Conservation (phyloP, 2,888 invertebrate species). For the Hofmannophila pseudospretella region DNA sequence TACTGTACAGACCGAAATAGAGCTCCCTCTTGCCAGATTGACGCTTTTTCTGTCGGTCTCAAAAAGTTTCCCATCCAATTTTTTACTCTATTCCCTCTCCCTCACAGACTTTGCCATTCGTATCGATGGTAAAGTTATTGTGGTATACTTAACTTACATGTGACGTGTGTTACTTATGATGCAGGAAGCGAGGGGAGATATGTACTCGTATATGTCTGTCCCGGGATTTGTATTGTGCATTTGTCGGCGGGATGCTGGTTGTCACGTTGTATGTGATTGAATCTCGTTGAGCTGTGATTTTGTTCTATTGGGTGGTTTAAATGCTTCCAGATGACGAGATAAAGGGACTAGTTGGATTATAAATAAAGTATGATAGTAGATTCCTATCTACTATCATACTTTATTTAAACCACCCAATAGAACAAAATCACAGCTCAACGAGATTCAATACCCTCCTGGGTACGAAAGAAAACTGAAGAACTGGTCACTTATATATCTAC, state of each 20-base stretch:
- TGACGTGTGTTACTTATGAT: slow-evolving; percentile 59
- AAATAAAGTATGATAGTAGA: too few species aligned
- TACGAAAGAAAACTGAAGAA: too few species aligned
- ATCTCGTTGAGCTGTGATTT: slow-evolving; percentile 21
- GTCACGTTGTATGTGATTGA: slow-evolving; percentile 47
- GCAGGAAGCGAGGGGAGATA: slow-evolving; percentile 70
- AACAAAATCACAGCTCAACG: slow-evolving; percentile 8
- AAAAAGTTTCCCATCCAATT: slow-evolving; percentile 28
- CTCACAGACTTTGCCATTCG: slow-evolving; percentile 24
- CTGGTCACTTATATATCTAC: too few species aligned
- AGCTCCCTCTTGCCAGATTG: slow-evolving; percentile 59
- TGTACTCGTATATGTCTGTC: slow-evolving; percentile 37
- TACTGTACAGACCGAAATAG: slow-evolving; percentile 65
- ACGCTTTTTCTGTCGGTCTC: slow-evolving; percentile 29
- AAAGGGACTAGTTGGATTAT: too few species aligned
- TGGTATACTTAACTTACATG: slow-evolving; percentile 47
- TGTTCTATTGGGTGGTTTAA: too few species aligned
- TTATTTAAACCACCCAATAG: too few species aligned
- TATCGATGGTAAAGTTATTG: slow-evolving; percentile 25
- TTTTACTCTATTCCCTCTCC: slow-evolving; percentile 37
- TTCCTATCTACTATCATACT: too few species aligned
- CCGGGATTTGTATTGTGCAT: slow-evolving; percentile 58
- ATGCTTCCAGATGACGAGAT: too few species aligned
- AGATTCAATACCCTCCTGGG: too few species aligned
- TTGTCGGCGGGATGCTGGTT: slow-evolving; percentile 41